Evolutionary conservation across 2,888 invertebrate species (phyloP), one percentile per base, ranked within the genome.

Genomic region (Eubasilissa splendida): DNA sequence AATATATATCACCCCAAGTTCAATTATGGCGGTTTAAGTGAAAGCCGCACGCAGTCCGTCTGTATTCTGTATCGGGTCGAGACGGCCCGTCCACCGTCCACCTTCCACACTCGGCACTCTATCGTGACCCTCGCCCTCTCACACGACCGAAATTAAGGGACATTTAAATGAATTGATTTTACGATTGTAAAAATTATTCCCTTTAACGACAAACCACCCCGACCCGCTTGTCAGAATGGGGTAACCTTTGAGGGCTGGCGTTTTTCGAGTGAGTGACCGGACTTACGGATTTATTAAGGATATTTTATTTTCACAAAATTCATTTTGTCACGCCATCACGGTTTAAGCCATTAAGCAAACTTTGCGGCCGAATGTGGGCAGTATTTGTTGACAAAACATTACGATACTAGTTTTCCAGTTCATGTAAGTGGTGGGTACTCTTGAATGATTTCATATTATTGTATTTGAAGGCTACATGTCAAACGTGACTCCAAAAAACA

Each of bases 21-120:
- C 77, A 81, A 81, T 81, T 81, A 81, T 75, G n/a, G 66, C 42
- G 68, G 63, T 81, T 81, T 74, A 81, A 81, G 81, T 78, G 81
- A 76, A 56, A 74, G 66, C 53, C n/a, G 81, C 81, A 81, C 81
- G 81, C 81, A 53, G 75, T 31, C 22, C 22, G 22, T 22, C 22
- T 22, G 22, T 22, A 22, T 22, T 22, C 58, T 66, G 63, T 42
- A 42, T 42, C 42, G 42, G 42, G 14, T 52, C n/a, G 52, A 53
- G n/a, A 5, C 60, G 12, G 7, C 59, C 12, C 50, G 71, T 71
- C 9, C 52, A 53, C 14, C 53, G 14, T 14, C 66, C 9, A 42
- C 66, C 66, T 10, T 66, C 8, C 33, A 66, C 71, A 56, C 50
- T 59, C 74, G 31, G 42, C 42, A 5, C 14, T 59, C 59, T 12